phyloP scores from a whole-genome alignment of 2,113 vertebrate genomes.

The Dipodomys ordii region DNA sequence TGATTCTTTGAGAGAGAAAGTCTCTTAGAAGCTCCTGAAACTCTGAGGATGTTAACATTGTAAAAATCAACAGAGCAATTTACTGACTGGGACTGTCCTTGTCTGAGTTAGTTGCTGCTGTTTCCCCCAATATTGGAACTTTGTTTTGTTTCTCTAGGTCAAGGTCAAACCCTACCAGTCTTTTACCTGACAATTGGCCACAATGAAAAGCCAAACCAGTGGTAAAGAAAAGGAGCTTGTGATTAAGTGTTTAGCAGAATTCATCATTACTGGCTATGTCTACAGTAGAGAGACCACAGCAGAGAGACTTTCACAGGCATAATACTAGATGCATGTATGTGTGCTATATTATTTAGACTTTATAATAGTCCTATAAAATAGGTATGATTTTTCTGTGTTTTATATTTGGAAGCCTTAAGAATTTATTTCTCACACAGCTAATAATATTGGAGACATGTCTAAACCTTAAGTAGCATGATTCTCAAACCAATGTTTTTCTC shows the following conservation, averaged over 20 bases:
- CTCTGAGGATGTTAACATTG: conserved; percentile 44
- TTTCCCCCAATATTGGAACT: conserved; percentile 34
- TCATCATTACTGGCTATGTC: neutral
- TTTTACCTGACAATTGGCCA: conserved; percentile 48
- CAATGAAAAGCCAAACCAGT: conserved; percentile 54
- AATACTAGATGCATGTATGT: neutral
- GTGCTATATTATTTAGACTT: neutral
- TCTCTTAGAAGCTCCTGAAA: conserved; percentile 10
- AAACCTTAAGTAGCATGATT: conserved; percentile 16
- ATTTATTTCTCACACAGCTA: neutral
- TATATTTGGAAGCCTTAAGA: conserved; percentile 43
- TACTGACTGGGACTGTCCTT: conserved; percentile 33
- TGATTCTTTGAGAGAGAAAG: conserved; percentile 18
- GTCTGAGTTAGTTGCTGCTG: conserved; percentile 44
- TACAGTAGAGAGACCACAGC: neutral
- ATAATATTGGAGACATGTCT: conserved; percentile 17
- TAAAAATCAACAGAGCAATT: conserved; percentile 54
- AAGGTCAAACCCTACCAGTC: conserved; percentile 9
- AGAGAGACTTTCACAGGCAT: neutral
- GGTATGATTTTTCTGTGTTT: conserved; percentile 29
- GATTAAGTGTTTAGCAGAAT: conserved; percentile 28
- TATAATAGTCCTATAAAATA: neutral
- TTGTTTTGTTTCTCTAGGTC: conserved; percentile 43
- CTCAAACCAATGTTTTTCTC: neutral
- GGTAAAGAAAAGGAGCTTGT: conserved; percentile 60